These are phyloP conservation scores for Scaeva pyrastri DNA, from an alignment of 2,888 invertebrate species.

Conservation along the genomic window DNA sequence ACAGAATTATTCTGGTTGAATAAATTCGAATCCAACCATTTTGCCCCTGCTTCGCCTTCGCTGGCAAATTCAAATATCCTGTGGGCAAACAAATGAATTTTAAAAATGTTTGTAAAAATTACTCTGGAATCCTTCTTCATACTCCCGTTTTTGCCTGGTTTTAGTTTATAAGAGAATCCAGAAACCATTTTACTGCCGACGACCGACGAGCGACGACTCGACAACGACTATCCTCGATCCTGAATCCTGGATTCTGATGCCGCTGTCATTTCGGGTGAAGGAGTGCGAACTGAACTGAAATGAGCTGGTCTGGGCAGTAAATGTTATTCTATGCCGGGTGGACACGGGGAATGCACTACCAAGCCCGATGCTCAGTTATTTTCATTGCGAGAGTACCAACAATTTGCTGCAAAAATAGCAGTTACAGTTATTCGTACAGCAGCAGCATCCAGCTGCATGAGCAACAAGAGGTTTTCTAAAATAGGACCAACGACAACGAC, in stretches of 20 bases:
- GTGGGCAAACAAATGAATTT: constrained; percentile 76
- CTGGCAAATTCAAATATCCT: constrained; percentile 74
- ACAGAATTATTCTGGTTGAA: constrained; percentile 75
- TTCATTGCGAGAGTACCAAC: constrained; percentile 38
- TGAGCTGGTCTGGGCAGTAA: constrained; percentile 42
- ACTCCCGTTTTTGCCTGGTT: constrained; percentile 18
- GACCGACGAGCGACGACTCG: constrained; percentile 3
- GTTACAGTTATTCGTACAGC: not conserved
- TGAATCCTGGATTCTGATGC: too few species aligned
- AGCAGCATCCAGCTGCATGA: constrained; percentile 25
- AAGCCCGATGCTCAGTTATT: constrained; percentile 63
- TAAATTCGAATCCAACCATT: constrained; percentile 68
- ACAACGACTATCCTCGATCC: not conserved
- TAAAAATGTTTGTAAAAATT: constrained; percentile 76
- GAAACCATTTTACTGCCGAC: constrained; percentile 67
- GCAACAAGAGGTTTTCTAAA: constrained; percentile 35
- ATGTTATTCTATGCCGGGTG: constrained; percentile 61
- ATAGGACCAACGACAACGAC: not conserved
- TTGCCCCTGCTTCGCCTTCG: constrained; percentile 39
- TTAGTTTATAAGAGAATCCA: constrained; percentile 20
- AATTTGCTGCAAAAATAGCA: constrained; percentile 29
- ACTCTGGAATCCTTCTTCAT: constrained; percentile 60
- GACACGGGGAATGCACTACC: constrained; percentile 62
- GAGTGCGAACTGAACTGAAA: constrained; percentile 14
- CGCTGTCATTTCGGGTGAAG: not conserved